Evolutionary conservation across 2,113 vertebrate genomes (phyloP), one percentile per base, ranked within the genome.

Genomic region (Cyanoramphus novaezelandiae): DNA sequence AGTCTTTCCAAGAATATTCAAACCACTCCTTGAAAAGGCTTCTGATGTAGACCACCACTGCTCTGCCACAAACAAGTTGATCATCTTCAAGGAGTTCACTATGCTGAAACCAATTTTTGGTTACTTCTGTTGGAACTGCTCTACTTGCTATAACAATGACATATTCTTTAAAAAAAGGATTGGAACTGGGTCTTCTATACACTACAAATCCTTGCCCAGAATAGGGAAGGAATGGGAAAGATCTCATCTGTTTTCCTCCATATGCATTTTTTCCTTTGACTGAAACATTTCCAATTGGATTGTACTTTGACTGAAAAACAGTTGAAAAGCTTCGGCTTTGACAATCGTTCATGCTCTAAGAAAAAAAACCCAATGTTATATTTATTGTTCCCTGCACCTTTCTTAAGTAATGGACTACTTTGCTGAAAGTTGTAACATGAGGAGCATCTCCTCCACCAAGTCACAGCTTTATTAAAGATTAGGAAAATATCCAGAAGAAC

Each of bases 241-340:
- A 67, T 86, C 57, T 95, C 93, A 49, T 62, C 65, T 91, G 57
- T 64, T 95, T 85, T 92, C 52, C 23, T 78, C 89, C 86, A 72
- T 67, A 76, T 59, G 86, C 62, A 87, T 44, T 67, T 79, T 41
- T 64, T 89, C 44, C 65, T 57, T 76, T n/a, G 57, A 87, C 0
- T 95, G 82, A 96, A 95, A 71, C 21, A 7, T 57, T 93, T 95
- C 70, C 91, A 94, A 28, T n/a, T 79, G 70, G 89, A 93, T 49
- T 49, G 55, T n/a, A 57, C 35, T 85, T 71, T 15, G 43, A 87
- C 47, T 53, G 37, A 63, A 75, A 74, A 74, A 64, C 27, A 57
- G 78, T 77, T n/a, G 20, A 91, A 88, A 88, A 92, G 50, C 44
- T 93, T 78, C 24, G 3, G 50, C 77, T 89, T 75, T 82, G 57